Evolutionary conservation across 2,797 vertebrate species (phyloP), one percentile per base, ranked within the genome.

Genomic region (Typhlichthys subterraneus): DNA sequence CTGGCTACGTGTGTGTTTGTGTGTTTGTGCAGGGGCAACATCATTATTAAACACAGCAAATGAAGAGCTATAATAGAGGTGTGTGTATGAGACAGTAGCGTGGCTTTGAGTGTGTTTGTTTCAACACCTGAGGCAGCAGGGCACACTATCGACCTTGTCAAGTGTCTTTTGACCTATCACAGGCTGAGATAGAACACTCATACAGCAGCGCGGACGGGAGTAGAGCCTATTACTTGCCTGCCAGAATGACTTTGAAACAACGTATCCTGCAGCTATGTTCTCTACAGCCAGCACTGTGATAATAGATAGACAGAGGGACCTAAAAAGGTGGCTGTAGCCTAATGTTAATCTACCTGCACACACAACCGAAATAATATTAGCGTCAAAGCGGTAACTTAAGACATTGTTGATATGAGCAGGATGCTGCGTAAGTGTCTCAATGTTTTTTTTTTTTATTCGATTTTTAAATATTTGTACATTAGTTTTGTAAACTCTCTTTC

Each of bases 11-110:
- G 14, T 11, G 8, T 58, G 13, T 52, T 2, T 46, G 57, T 79
- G 45, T 76, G 66, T 78, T 62, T 77, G 48, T 72, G 46, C 15
- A 47, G 73, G 48, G 61, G 72, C 59, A 66, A 68, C 68, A 65
- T 52, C 50, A 75, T 84, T 68, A 78, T 77, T 85, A 67, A 62
- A 65, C 70, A 45, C 63, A 76, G 75, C 76, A 80, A 86, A 84
- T 67, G 53, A 84, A 70, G 67, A 69, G 64, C 80, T 70, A 73
- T 65, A 69, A 67, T 77, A 70, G 55, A 57, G n/a, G 46, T 45
- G 57, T 71, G 59, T 70, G 76, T 70, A 59, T 73, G 70, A 15
- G 50, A 49, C 13, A 49, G 56, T 42, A 45, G 45, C 63, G 48
- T 53, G 10, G 12, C 15, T 11, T 55, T 55, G 5, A 46, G 46